Evolutionary conservation across 2,888 invertebrate species (phyloP).

Genomic region (Leucoma salicis): DNA sequence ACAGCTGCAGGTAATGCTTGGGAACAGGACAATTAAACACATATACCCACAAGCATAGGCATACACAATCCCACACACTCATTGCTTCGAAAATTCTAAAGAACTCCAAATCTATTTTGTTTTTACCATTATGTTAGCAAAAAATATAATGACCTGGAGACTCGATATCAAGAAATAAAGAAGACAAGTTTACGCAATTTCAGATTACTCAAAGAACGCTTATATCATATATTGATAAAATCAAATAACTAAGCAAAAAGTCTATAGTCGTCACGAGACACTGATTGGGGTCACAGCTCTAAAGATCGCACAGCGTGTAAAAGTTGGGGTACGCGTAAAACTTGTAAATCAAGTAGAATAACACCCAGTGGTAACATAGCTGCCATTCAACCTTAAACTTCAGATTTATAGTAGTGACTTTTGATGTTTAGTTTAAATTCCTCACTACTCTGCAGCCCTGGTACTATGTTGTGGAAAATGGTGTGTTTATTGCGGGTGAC

Average conservation of each 20-base stretch:
- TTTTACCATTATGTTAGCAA: too few species aligned
- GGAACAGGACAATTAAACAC: too few species aligned
- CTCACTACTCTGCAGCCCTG: neutral
- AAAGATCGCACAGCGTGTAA: slow-evolving; percentile 23
- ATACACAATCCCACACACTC: too few species aligned
- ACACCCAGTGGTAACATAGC: slow-evolving; percentile 15
- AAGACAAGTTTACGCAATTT: neutral
- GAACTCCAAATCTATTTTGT: too few species aligned
- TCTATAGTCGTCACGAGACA: slow-evolving; percentile 30
- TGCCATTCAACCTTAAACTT: slow-evolving; percentile 19
- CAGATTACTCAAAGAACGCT: neutral
- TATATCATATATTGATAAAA: too few species aligned
- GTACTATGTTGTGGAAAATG: too few species aligned
- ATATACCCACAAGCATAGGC: too few species aligned
- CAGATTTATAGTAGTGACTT: slow-evolving; percentile 21
- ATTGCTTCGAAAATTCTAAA: too few species aligned
- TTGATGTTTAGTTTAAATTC: slow-evolving; percentile 13
- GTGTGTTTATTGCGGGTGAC: too few species aligned
- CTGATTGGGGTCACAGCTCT: slow-evolving; percentile 31
- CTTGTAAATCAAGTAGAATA: slow-evolving; percentile 30
- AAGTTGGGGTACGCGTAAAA: slow-evolving; percentile 23
- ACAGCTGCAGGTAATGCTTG: too few species aligned
- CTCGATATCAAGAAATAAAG: neutral
- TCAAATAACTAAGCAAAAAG: neutral
- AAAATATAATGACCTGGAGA: too few species aligned